Evolutionary conservation across 2,888 invertebrate species (phyloP), one percentile per base, ranked within the genome.

Genomic region (Epsilonema sp.): DNA sequence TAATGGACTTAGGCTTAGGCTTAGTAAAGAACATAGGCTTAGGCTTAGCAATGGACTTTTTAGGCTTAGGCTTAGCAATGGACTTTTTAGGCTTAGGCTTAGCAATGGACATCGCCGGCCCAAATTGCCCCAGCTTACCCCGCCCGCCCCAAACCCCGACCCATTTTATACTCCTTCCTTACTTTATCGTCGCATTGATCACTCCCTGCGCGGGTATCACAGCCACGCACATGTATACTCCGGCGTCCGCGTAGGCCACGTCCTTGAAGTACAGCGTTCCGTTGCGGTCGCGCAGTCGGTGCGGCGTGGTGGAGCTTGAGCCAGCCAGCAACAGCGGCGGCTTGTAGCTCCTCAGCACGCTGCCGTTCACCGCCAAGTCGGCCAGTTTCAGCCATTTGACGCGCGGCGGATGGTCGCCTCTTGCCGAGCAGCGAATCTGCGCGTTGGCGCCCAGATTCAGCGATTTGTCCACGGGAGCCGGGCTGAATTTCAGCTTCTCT

Each of bases 361-460:
- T 46, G 38, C 43, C 48, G 16, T 26, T 16, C 16, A 21, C 16
- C 26, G 46, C 37, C 36, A 45, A 24, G 5, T 19, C 3, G 19
- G n/a, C 43, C 5, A 75, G 75, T 68, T 76, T 73, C 57, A 74
- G 72, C 82, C 81, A 81, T 54, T 73, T 74, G 21, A 80, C 75
- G n/a, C 67, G 71, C 0, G 83, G 82, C 8, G 77, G 73, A 1
- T 60, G 59, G n/a, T 76, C 76, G 0, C 86, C 89, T 58, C 84
- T 82, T 0, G 86, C 89, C 63, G 82, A 83, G 67, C 90, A 90
- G 57, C 83, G 82, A 47, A 90, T 77, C 68, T 80, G 83, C 1
- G 80, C 78, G 1, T 78, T 73, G 19, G 78, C 76, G 47, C 80
- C 79, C 44, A 87, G 69, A 63, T 86, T 86, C 48, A 90, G 68